Evolutionary conservation across 2,113 vertebrate species (phyloP), one percentile per base, ranked within the genome.

Genomic region (Australoheros scitulus): DNA sequence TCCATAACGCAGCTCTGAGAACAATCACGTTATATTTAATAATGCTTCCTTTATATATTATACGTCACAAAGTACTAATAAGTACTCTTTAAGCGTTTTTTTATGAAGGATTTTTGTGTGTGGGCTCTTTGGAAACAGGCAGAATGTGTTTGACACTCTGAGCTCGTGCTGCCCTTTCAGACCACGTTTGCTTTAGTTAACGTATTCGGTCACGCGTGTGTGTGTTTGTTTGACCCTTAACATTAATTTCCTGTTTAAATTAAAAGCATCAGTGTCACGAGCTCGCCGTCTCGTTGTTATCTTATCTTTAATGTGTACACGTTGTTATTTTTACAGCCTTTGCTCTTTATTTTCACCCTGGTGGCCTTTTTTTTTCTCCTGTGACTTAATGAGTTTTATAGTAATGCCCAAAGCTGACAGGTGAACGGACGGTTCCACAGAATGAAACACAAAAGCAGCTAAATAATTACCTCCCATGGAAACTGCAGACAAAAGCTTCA

Each of bases 401-500:
- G 24, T 43, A 24, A 59, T 11, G 43, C 61, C 77, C 64, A 78
- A 20, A 82, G 76, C 63, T 41, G 77, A 6, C 88, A 80, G 89
- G 64, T 90, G 91, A 83, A 76, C 61, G 68, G 63, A 89, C 65
- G 1, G 6, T 64, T 83, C 77, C 59, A 74, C 79, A 61, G 68
- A 88, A 65, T 65, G 61, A 77, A 87, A 59, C 2, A 91, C 90
- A 93, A 91, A 87, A 81, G 32, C 70, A 41, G 80, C 59, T 26
- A 63, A 86, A 89, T 89, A 64, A 89, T 87, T 50, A 80, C 72
- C 72, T 63, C 9, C 72, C 63, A 55, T 81, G 87, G 83, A 83
- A 83, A 87, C 70, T 36, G 13, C 24, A 10, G 64, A 91, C 85
- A 90, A 90, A 6, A 8, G 56, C 79, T 5, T 85, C 60, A 83